These are phyloP conservation scores for Passer domesticus DNA, from an alignment of 2,113 vertebrate species.

Conservation along the genomic window DNA sequence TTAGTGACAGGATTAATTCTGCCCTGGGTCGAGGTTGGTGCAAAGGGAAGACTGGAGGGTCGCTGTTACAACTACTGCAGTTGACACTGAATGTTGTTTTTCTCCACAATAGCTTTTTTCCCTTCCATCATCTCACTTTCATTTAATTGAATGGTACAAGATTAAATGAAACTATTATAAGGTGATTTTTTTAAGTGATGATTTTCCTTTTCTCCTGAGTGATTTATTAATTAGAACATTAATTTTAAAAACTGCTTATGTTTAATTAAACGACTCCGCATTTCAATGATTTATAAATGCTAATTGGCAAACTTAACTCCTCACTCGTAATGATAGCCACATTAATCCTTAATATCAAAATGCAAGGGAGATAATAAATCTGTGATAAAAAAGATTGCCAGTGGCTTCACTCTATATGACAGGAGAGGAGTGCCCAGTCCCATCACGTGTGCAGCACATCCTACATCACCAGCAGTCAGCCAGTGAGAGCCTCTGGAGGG, in stretches of 20 bases:
- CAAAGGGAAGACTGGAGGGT: background rate
- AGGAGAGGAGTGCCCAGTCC: background rate
- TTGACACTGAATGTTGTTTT: background rate
- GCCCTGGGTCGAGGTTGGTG: background rate
- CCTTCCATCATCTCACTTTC: background rate
- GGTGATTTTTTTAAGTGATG: slow-evolving; percentile 17
- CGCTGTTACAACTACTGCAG: rapidly evolving
- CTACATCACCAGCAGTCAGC: rapidly evolving
- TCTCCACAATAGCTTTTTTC: background rate
- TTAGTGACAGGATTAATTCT: background rate
- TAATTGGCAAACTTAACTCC: slow-evolving; percentile 40
- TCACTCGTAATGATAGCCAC: background rate
- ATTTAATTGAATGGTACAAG: background rate
- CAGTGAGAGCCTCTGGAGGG: background rate
- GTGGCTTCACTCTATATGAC: background rate
- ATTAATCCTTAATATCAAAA: slow-evolving; percentile 26
- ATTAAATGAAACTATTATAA: slow-evolving; percentile 38
- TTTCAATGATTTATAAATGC: slow-evolving; percentile 57
- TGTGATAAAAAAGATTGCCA: background rate
- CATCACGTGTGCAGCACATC: rapidly evolving
- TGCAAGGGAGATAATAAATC: background rate
- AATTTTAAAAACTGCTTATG: slow-evolving; percentile 35
- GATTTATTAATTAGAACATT: slow-evolving; percentile 52
- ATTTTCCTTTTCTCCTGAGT: slow-evolving; percentile 35
- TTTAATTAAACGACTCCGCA: slow-evolving; percentile 17